Base-by-base conservation (phyloP, 2,113 vertebrate species). In the Corvus cornix region DNA sequence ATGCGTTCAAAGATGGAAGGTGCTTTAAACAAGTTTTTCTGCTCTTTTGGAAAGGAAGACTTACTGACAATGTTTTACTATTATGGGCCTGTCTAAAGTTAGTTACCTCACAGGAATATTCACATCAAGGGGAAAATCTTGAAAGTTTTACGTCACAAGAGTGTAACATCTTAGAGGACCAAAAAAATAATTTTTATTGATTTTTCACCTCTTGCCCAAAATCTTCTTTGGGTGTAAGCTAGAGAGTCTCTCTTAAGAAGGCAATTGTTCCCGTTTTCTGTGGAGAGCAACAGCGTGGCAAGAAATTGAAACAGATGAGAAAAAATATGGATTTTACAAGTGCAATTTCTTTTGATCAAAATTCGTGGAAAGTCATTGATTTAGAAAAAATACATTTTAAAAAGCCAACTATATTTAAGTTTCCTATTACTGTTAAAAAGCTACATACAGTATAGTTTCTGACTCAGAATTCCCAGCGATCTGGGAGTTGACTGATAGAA, bases 11-110 rank as follows among this genome's bases (percentile, higher is more conserved):
- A 88, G 64, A 88, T 21, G 33, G 82, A 93, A 96, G 60, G 48
- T 90, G 44, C 52, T 93, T 93, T 83, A 87, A 80, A 43, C 17
- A 89, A 62, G 46, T 83, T 93, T 84, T 92, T 70, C 43, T 88
- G 62, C 59, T 82, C n/a, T 23, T 91, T 95, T 93, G 43, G 35
- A 88, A 91, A 49, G 10, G 41, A 82, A 85, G 72, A 41, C 31
- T 88, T 83, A 58, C 37, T 66, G 48, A 52, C 22, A 69, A 14
- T 35, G 35, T 74, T 93, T 94, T 88, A 80, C 12, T 66, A 3
- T 63, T 85, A 77, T 39, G 4, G 46, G 19, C 46, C 39, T 74
- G 16, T 63, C 55, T 48, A 94, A 90, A 86, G 6, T 63, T 77
- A 63, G 46, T 55, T 67, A 83, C 55, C 51, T 82, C 66, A 53